phyloP scores from a whole-genome alignment of 2,797 vertebrate species.

The Macropus fuliginosus region DNA sequence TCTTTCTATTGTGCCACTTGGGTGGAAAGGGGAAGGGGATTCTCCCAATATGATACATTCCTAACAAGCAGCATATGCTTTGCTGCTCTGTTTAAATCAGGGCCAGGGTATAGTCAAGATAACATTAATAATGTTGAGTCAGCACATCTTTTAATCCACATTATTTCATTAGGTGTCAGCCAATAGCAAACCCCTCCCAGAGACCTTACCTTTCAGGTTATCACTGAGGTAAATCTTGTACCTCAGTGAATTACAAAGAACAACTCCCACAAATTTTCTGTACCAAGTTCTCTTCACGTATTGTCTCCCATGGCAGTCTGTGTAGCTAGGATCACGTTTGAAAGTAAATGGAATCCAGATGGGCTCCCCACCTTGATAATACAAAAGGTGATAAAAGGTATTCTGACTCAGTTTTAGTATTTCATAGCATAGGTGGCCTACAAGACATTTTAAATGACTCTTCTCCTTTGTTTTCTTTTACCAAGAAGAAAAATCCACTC shows the following conservation, averaged over 20 bases:
- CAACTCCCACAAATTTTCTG: slow-evolving; percentile 96
- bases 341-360: slow-evolving; percentile 98
- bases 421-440: fast-evolving
- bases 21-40: not conserved
- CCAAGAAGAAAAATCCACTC: not conserved
- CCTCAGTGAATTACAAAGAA: slow-evolving; percentile 97
- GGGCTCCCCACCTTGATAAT: slow-evolving; percentile 93
- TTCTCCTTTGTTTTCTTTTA: not conserved
- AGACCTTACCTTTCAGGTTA: slow-evolving; percentile 92
- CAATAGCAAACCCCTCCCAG: not conserved
- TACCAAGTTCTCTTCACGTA: slow-evolving; percentile 99
- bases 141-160: not conserved
- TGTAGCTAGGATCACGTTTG: slow-evolving; percentile 92
- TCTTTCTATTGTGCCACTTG: not conserved
- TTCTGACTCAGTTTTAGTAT: fast-evolving
- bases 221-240: slow-evolving; percentile 99
- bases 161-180: not conserved
- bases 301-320: slow-evolving; percentile 95
- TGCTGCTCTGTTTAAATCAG: not conserved
- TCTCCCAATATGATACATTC: not conserved
- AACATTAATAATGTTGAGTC: not conserved
- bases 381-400: slow-evolving; percentile 40
- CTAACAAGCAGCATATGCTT: not conserved
- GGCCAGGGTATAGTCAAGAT: not conserved
- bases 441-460: not conserved